Base-by-base conservation (phyloP, 2,888 invertebrate species). In the Machimus atricapillus region DNA sequence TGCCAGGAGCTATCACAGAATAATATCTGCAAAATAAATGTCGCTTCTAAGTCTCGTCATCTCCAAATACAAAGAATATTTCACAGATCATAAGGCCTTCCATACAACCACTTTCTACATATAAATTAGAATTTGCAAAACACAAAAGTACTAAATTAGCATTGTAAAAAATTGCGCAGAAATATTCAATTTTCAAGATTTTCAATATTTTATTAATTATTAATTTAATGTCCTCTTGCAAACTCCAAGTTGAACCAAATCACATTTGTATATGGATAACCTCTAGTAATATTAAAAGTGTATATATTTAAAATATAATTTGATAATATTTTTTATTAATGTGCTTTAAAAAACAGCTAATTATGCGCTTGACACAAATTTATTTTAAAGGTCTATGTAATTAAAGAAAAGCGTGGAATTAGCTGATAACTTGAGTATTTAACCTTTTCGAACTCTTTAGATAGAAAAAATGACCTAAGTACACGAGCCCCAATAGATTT, bases 1-100 rank as follows among this genome's bases (percentile, higher is more conserved):
- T 93, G 90, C 94, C 94, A 7, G 97, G 96, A 1, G 96, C 97
- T 89, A 97, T 94, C 89, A 97, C 94, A 89, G 96, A 46, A 31
- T 85, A 85, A n/a, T 76, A 85, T 12, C 85, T 85, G 23, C 3
- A 66, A 66, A 66, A 66, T 8, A 27, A 19, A 12, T 27, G 6
- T 52, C 12, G 1, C 8, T 66, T 23, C 23, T 19, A n/a, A 56
- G 56, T 56, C 12, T 40, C 40, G 40, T 12, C n/a, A 19, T 19
- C 14, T 19, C 19, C 19, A 19, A 56, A 56, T n/a, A 56, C 1
- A 56, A 56, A n/a, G 5, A 56, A 56, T 56, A 43, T 43, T 43
- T 40, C 9, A 40, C 7, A 40, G 1, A 40, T 2, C 43, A 46
- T 46, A 12, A 43, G 43, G 3, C 12, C 12, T 12, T 1, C 4